Evolutionary conservation across 1,140 invertebrate species (phyloP), one percentile per base, ranked within the genome.

Genomic region (Pseudoatta argentina): DNA sequence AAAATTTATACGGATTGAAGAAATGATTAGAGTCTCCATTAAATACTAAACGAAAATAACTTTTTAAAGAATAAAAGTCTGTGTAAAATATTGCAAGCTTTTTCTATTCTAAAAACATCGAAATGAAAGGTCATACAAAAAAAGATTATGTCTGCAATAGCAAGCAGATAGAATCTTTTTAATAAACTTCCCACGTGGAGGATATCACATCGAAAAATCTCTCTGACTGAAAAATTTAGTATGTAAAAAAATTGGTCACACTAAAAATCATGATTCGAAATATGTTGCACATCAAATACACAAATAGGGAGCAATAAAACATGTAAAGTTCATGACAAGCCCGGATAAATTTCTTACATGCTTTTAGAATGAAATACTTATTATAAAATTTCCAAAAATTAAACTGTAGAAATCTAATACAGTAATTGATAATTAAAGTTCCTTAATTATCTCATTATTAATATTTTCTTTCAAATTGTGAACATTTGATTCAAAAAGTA

Each of bases 151-250:
- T 81, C n/a, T 12, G 30, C 77, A 81, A 71, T 59, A 81, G 67
- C 66, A 57, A 71, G 24, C 78, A 71, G 16, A 21, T 27, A 44
- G 21, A 10, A 79, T 67, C 48, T 81, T 71, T 81, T 81, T 81
- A 81, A 81, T 59, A 81, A 71, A 81, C 21, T 69, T n/a, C 21
- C 64, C 78, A 71, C 34, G 77, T 81, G 63, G 14, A 57, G 16
- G 16, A n/a, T 81, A 59, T 59, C 77, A n/a, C 64, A 69, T 81
- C 34, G 64, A 57, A 78, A 78, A 69, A 81, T 71, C 51, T 27
- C 34, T 44, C 66, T 57, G 78, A 57, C 66, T 3, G n/a, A 14
- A 81, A 81, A 81, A 57, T 57, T 5, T 30, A 7, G 53, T 44
- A 53, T 16, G 53, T 57, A 69, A 81, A 81, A 51, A 67, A 79